A percentile compares a stretch with the other conserved stretches of the same genome.
phyloP scores from a whole-genome alignment of 2,113 vertebrate species.

The Dasyurus viverrinus region DNA sequence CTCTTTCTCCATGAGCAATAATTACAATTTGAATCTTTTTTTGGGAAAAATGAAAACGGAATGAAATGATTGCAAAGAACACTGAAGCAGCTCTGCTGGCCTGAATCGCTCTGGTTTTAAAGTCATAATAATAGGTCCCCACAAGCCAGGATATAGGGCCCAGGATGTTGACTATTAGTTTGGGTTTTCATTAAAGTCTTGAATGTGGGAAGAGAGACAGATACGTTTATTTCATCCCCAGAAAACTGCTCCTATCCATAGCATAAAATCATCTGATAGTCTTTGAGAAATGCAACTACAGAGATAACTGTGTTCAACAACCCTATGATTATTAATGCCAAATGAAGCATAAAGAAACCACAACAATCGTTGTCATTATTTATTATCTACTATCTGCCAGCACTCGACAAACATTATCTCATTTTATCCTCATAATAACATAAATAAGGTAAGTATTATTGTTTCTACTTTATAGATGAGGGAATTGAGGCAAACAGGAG shows the following conservation, averaged over 20 bases:
- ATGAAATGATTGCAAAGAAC: constrained; percentile 32
- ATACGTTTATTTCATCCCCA: not conserved
- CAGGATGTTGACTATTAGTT: not conserved
- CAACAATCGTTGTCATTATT: not conserved
- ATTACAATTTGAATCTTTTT: constrained; percentile 29
- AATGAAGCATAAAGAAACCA: not conserved
- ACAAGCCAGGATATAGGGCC: not conserved
- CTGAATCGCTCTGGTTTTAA: not conserved
- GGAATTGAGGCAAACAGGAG: not conserved
- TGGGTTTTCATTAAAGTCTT: not conserved
- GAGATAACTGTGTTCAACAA: not conserved
- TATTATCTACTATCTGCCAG: not conserved
- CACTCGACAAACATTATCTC: not conserved
- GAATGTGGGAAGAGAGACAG: no score
- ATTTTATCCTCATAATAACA: not conserved
- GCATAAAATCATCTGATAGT: not conserved
- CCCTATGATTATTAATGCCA: not conserved
- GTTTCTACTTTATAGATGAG: not conserved
- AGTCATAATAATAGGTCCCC: not conserved
- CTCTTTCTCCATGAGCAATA: not conserved
- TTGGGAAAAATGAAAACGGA: constrained; percentile 56
- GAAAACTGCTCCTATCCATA: not conserved
- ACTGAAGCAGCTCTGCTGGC: constrained; percentile 5
- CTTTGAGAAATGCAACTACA: not conserved
- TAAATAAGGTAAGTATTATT: not conserved